phyloP scores from a whole-genome alignment of 2,888 invertebrate species.

The Callyntrura sp. region DNA sequence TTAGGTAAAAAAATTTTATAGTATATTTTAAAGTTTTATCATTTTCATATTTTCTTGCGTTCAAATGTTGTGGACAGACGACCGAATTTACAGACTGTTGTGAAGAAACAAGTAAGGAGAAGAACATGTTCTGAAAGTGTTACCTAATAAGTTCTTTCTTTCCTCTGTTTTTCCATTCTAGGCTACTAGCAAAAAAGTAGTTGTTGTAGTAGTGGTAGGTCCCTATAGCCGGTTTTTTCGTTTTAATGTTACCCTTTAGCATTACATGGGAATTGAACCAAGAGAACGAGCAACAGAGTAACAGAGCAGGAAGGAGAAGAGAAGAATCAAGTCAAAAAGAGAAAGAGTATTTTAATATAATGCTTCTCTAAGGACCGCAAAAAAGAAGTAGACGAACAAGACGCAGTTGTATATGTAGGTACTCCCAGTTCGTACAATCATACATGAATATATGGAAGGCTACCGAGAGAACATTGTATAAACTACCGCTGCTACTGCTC shows the following conservation, averaged over 20 bases:
- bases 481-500: not conserved
- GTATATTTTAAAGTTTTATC: no score
- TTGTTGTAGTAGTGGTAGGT: slow-evolving; percentile 11
- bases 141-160: slow-evolving; percentile 16
- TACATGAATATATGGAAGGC: slow-evolving; percentile 17
- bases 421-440: no score
- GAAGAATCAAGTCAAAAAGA: slow-evolving; percentile 41
- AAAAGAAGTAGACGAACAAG: slow-evolving; percentile 15
- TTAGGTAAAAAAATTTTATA: no score
- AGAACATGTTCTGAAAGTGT: slow-evolving; percentile 5
- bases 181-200: slow-evolving; percentile 27
- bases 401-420: slow-evolving; percentile 30
- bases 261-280: slow-evolving; percentile 46
- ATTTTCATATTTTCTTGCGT: no score
- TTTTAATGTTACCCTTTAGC: slow-evolving; percentile 72
- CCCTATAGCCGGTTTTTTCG: slow-evolving; percentile 57
- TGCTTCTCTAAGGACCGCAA: slow-evolving; percentile 72
- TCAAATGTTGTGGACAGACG: no score
- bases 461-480: slow-evolving; percentile 20
- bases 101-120: not conserved
- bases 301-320: slow-evolving; percentile 25
- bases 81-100: not conserved
- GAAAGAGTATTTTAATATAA: slow-evolving; percentile 63
- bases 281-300: slow-evolving; percentile 15
- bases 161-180: slow-evolving; percentile 33